A percentile compares a stretch with the other conserved stretches of the same genome.
Conservation (phyloP, 2,797 vertebrate genomes). For the Catostomus latipinnis region DNA sequence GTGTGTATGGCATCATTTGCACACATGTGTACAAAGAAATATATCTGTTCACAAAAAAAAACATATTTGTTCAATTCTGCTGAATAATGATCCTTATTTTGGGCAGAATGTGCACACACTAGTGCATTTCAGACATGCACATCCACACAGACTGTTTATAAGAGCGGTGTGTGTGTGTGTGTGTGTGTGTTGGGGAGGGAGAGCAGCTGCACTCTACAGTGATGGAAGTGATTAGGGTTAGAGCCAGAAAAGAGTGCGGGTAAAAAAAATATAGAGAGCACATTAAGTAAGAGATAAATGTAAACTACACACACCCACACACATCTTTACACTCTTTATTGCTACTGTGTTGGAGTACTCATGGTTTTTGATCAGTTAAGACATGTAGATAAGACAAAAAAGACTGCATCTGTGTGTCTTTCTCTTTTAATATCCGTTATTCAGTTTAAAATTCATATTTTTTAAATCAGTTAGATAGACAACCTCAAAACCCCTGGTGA, state of each 20-base stretch:
- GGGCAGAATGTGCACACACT: background rate
- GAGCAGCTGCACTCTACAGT: conserved; percentile 32
- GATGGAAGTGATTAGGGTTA: conserved; percentile 58
- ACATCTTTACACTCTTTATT: background rate
- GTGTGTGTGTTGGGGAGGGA: background rate
- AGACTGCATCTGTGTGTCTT: conserved; percentile 49
- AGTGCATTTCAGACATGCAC: conserved; percentile 6
- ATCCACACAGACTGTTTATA: conserved; percentile 15
- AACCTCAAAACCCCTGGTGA: background rate
- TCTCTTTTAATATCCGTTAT: conserved; percentile 6
- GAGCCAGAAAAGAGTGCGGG: conserved; percentile 50
- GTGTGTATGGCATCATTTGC: background rate
- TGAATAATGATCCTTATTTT: conserved; percentile 1
- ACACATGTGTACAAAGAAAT: conserved; percentile 8
- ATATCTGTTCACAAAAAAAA: background rate
- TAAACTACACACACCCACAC: conserved; percentile 37
- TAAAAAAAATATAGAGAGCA: conserved; percentile 31
- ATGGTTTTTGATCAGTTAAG: conserved; percentile 50
- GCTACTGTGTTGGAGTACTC: conserved; percentile 12
- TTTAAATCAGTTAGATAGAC: background rate
- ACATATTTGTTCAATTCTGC: background rate
- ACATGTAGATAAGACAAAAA: conserved; percentile 41
- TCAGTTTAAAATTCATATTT: background rate
- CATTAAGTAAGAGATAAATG: conserved; percentile 50
- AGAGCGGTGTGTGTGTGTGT: background rate